These are phyloP conservation scores for Crax fasciolata DNA, from an alignment of 2,797 vertebrate genomes.

Conservation along the genomic window DNA sequence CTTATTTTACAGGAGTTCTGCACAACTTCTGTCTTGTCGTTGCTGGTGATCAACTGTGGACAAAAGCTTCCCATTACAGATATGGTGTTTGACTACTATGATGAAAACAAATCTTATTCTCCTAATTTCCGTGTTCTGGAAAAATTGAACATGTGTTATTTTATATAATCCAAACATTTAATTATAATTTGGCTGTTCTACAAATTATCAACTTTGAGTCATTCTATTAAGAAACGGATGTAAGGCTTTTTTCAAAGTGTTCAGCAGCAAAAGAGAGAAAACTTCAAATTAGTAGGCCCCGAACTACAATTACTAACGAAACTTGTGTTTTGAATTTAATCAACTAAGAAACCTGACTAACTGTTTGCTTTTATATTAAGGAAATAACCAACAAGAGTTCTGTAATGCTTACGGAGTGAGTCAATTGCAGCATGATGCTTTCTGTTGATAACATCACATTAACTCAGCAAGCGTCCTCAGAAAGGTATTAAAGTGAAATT, in stretches of 20 bases:
- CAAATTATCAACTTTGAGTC: not conserved
- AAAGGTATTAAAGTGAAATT: conserved; percentile 73
- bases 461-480: conserved; percentile 73
- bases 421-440: conserved; percentile 81
- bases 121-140: not conserved
- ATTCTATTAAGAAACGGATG: not conserved
- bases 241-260: not conserved
- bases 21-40: not conserved
- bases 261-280: not conserved
- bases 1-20: not conserved
- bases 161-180: not conserved
- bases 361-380: conserved; percentile 81
- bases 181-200: not conserved
- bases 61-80: not conserved
- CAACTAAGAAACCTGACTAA: conserved; percentile 68
- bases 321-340: conserved; percentile 21
- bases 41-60: not conserved
- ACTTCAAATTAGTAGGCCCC: not conserved
- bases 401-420: conserved; percentile 78
- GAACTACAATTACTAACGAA: conserved; percentile 31
- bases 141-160: not conserved
- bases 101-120: not conserved
- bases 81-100: not conserved
- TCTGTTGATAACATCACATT: conserved; percentile 79
- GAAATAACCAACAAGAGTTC: conserved; percentile 82